phyloP scores from a whole-genome alignment of 2,113 vertebrate genomes.

The Bufo gargarizans region DNA sequence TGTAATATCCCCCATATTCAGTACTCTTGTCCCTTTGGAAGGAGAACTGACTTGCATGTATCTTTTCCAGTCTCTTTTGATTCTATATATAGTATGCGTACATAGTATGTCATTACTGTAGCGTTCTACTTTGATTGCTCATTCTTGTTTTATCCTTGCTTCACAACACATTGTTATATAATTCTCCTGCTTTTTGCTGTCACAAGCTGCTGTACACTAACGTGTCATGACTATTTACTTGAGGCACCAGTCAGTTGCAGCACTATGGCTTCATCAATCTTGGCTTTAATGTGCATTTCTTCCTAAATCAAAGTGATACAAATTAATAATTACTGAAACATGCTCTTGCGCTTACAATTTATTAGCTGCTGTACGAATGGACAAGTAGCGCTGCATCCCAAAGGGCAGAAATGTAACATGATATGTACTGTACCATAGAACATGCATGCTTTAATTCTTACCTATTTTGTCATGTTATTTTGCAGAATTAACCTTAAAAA shows the following conservation, averaged over 20 bases:
- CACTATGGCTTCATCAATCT: not conserved
- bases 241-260: not conserved
- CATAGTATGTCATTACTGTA: not conserved
- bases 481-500: not conserved
- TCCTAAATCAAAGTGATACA: not conserved
- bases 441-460: not conserved
- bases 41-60: too few relatives aligned
- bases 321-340: not conserved
- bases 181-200: not conserved
- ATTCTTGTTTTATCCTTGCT: not conserved
- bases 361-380: not conserved
- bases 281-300: not conserved
- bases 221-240: conserved; percentile 4
- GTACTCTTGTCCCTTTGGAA: too few relatives aligned
- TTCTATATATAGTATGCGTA: not conserved
- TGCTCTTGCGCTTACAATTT: not conserved
- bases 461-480: not conserved
- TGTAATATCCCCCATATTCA: too few relatives aligned
- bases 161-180: conserved; percentile 14
- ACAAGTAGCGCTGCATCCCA: not conserved
- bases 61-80: too few relatives aligned
- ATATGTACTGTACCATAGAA: not conserved
- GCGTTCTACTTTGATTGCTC: not conserved
- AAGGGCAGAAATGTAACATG: not conserved
- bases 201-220: conserved; percentile 3